Evolutionary conservation across 35 echinoderm and acorn worm genomes (phyloP).

Genomic region (Heliocidaris tuberculata): DNA sequence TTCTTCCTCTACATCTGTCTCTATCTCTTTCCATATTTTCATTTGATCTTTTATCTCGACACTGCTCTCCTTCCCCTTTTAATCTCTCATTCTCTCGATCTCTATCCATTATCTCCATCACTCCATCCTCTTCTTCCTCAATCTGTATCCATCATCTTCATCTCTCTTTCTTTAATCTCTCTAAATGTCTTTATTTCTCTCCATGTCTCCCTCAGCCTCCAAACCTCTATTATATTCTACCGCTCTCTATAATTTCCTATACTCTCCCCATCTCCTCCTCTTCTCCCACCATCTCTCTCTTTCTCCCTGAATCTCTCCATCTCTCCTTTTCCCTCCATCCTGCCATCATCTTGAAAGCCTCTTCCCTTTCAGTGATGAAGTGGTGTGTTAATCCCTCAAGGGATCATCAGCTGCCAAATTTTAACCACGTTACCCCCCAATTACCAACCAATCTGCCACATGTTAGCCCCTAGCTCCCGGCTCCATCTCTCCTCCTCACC

Average conservation of each 20-base stretch:
- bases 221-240: background rate
- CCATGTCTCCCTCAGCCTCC: background rate
- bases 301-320: background rate
- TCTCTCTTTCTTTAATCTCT: background rate
- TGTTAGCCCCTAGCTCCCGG: background rate
- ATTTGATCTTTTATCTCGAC: no score
- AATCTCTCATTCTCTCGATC: background rate
- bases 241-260: background rate
- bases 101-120: no score
- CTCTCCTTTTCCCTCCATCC: background rate
- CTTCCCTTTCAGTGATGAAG: background rate
- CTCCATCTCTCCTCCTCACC: background rate
- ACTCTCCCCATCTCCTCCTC: background rate
- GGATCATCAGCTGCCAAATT: conserved; percentile 22
- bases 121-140: no score
- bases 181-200: background rate
- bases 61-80: background rate
- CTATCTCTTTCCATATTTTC: background rate
- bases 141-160: background rate
- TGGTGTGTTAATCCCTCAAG: background rate
- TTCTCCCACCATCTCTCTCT: background rate
- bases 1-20: background rate
- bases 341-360: background rate
- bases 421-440: conserved; percentile 27
- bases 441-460: conserved; percentile 25